A percentile compares a stretch with the other conserved stretches of the same genome.
Conservation (phyloP, 2,113 vertebrate genomes). For the Fregetta grallaria region DNA sequence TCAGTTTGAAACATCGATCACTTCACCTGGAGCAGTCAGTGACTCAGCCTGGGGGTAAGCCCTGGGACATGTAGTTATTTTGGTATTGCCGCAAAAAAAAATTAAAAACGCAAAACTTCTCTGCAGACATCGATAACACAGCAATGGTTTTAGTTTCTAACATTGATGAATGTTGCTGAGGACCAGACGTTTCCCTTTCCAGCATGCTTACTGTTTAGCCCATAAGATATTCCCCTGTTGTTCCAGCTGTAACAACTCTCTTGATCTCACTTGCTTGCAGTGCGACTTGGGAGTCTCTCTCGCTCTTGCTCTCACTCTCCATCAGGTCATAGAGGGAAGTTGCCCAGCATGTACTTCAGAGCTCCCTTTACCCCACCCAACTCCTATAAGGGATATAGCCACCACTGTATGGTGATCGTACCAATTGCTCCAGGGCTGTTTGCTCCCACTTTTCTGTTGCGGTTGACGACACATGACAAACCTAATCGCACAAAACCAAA, state of each 20-base stretch:
- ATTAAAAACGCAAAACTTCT: background rate
- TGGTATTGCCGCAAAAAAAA: background rate
- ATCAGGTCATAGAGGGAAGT: background rate
- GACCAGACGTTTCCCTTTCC: constrained; percentile 19
- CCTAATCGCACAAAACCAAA: constrained; percentile 90
- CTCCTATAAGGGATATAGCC: constrained; percentile 78
- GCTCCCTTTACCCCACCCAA: background rate
- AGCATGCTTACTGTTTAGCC: background rate
- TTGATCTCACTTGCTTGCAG: background rate
- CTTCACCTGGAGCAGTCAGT: background rate
- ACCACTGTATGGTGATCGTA: constrained; percentile 84
- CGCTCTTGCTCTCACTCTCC: background rate
- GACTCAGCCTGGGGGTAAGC: background rate
- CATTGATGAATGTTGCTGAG: background rate
- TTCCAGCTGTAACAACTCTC: background rate
- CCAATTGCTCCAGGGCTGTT: constrained; percentile 94
- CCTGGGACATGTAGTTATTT: background rate
- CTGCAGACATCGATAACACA: background rate
- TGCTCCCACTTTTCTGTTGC: constrained; percentile 99
- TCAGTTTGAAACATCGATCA: background rate
- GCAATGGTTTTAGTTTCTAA: background rate
- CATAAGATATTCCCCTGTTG: background rate
- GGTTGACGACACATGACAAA: constrained; percentile 99
- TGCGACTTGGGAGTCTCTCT: background rate
- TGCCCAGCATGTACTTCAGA: background rate